Base-by-base conservation (phyloP, 2,888 invertebrate species). In the Ormia ochracea region DNA sequence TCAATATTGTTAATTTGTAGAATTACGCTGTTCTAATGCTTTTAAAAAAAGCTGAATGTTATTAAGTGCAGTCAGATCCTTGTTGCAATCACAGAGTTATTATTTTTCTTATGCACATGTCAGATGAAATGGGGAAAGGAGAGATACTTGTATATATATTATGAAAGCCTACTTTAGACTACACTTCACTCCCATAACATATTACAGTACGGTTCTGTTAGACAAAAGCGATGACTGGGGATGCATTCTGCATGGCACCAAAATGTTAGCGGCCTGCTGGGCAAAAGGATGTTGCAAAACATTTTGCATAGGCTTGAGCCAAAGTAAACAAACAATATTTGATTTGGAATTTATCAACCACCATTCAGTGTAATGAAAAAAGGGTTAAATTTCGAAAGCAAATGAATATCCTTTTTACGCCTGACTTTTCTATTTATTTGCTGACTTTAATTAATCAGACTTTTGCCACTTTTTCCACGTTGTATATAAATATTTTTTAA, bases 391-490 rank as follows among this genome's bases (percentile, higher is more conserved):
- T 54, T 54, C 14, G 14, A 12, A 23, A n/a, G 17, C 10, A 14
- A 58, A 58, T 23, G 21, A 38, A 26, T 38, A 19, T 50, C 28
- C 17, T 1, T 31, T 54, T 41, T n/a, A n/a, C 1, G 3, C 43
- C 50, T 26, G 19, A 12, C 19, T 9, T 48, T 63, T 33, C 28
- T 28, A 56, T 65, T 58, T 66, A 59, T 66, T 78, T 73, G 69
- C 61, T 78, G 72, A 66, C 72, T 78, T 72, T 78, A 54, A 73
- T 72, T 66, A 73, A 78, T 78, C 45, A 78, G 65, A 45, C 19
- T 54, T 33, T 58, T 54, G 50, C 23, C 5, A 38, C 31, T 59
- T 68, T n/a, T 3, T 1, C n/a, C 28, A 10, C n/a, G 33, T 14
- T 26, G 31, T 26, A 21, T 17, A 56, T 68, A 43, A 17, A 31